Conservation (phyloP, 2,113 vertebrate species). For the Barnardius zonarius region DNA sequence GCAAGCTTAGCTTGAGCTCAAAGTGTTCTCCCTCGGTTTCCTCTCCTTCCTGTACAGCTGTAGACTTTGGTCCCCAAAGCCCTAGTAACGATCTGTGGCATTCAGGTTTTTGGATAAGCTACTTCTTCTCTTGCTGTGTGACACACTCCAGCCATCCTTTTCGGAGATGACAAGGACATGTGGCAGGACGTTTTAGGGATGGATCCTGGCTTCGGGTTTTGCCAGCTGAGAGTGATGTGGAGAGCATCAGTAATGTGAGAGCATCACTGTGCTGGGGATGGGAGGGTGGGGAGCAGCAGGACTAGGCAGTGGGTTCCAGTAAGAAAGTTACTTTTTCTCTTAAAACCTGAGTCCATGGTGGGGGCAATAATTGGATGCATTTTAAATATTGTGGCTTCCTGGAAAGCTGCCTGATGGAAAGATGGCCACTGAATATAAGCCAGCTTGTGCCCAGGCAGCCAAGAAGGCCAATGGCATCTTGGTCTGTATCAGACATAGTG, state of each 20-base stretch:
- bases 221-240: neutral
- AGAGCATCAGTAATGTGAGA: neutral
- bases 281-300: neutral
- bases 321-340: neutral
- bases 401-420: neutral
- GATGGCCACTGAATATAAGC: too few species aligned
- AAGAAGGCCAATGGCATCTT: neutral
- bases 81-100: neutral
- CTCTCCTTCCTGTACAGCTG: slow-evolving; percentile 47
- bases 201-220: neutral
- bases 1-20: neutral
- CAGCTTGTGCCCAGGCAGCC: neutral
- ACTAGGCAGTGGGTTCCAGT: neutral
- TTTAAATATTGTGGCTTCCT: neutral
- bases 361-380: neutral
- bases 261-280: neutral
- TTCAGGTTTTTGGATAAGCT: neutral
- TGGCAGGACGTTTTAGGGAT: neutral
- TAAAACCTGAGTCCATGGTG: neutral
- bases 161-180: neutral
- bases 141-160: neutral
- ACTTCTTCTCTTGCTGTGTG: neutral
- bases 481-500: neutral
- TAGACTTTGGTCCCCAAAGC: slow-evolving; percentile 17
- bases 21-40: slow-evolving; percentile 29